Evolutionary conservation across 30 jellyfish, hydroid and myxozoan species (phyloP), one percentile per base, ranked within the genome.

Genomic region (Turritopsis rubra): DNA sequence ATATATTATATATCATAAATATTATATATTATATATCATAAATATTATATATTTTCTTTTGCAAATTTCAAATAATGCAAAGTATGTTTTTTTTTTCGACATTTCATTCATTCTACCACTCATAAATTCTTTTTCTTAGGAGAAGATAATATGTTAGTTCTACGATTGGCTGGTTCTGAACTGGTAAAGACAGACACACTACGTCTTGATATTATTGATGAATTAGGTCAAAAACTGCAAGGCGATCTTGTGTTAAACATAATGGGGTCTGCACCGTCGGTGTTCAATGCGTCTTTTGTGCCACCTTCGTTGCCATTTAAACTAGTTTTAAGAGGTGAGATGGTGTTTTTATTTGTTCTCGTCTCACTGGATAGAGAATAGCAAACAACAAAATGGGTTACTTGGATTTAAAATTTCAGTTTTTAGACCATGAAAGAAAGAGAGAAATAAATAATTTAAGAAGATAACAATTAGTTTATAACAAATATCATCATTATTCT

Each of bases 121-220:
- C n/a, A n/a, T n/a, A 13, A 41, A 5, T 5, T 5, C 13, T 41
- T 9, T 68, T 7, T 19, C 19, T 68, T 27, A 68, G 77, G 21
- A 7, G 31, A 68, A 68, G 77, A 68, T 9, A 68, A 68, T 19
- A 27, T 9, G 9, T 22, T 68, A 23, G 19, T 68, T 19, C 9
- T 68, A n/a, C 77, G 77, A 7, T 16, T 68, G 28, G 77, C 77
- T 68, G 77, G 77, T 19, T 17, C 16, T n/a, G 30, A 68, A n/a
- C 28, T 68, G 30, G 30, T 68, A n/a, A 23, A 68, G 22, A 68
- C 30, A 7, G 17, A 23, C 21, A 7, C 77, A 17, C 77, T 68
- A 7, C 28, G 77, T n/a, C 17, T 68, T 9, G 77, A 68, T 68
- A 22, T 68, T 19, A 27, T 68, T n/a, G 30, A n/a, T 17, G 77